Conservation (phyloP, 2,797 vertebrate genomes). For the Xenopus petersii region DNA sequence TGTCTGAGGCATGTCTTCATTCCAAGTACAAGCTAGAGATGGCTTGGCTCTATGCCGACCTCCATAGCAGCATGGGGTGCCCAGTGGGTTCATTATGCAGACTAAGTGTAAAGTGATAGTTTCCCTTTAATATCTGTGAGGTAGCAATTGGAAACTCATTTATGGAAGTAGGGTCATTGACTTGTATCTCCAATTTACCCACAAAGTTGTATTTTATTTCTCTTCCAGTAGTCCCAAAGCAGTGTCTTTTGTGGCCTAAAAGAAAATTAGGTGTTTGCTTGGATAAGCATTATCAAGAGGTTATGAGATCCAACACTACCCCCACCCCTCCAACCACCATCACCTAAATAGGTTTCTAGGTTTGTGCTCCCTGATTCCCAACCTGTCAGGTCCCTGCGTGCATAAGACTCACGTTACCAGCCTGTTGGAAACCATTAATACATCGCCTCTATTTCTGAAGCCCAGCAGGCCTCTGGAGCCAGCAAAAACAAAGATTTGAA, state of each 20-base stretch:
- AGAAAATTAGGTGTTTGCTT: slow-evolving; percentile 5
- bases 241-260: slow-evolving; percentile 9
- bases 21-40: too few species aligned
- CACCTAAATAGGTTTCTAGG: not conserved
- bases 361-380: slow-evolving; percentile 14
- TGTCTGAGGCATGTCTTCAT: too few species aligned
- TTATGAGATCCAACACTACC: not conserved
- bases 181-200: not conserved
- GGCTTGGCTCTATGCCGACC: too few species aligned
- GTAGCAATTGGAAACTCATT: too few species aligned
- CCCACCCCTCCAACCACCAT: slow-evolving; percentile 1
- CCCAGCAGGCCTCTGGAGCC: slow-evolving; percentile 37
- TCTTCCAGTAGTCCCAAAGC: not conserved
- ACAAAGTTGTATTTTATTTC: not conserved
- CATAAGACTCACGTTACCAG: slow-evolving; percentile 29
- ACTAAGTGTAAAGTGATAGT: too few species aligned
- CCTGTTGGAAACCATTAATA: slow-evolving; percentile 33
- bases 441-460: slow-evolving; percentile 28
- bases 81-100: too few species aligned
- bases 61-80: too few species aligned
- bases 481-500: slow-evolving; percentile 46
- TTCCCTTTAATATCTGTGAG: too few species aligned
- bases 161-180: not conserved
- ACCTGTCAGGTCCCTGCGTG: not conserved
- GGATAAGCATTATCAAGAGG: not conserved